Conservation (phyloP, 2,113 vertebrate species). For the Tragelaphus strepsiceros region DNA sequence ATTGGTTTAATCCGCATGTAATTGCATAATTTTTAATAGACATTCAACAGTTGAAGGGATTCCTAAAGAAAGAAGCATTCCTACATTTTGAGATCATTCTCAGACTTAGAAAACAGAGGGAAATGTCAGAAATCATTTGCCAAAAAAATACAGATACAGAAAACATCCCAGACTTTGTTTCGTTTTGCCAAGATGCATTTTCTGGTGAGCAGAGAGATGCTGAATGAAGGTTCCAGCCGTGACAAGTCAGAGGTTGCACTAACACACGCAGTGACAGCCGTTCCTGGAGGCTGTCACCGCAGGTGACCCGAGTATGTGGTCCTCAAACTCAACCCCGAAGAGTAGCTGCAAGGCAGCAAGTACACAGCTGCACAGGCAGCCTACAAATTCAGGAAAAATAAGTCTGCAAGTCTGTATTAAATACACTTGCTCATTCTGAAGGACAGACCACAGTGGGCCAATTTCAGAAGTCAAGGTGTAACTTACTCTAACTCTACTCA, state of each 20-base stretch:
- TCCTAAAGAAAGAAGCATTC: neutral
- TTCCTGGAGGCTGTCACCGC: neutral
- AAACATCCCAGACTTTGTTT: neutral
- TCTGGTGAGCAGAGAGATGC: neutral
- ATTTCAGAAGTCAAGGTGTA: neutral
- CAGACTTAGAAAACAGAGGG: neutral
- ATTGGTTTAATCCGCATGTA: neutral
- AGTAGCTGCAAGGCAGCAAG: neutral
- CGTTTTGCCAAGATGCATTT: conserved; percentile 22
- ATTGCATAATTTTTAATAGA: conserved; percentile 10
- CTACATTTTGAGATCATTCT: conserved; percentile 4
- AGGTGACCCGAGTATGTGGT: neutral
- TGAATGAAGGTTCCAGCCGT: neutral
- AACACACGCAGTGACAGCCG: neutral
- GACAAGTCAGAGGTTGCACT: neutral
- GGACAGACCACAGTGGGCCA: neutral
- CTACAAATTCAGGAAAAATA: neutral
- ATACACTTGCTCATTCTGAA: neutral
- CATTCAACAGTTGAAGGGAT: neutral
- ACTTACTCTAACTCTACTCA: neutral
- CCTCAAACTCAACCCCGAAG: neutral
- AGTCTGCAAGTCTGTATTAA: neutral
- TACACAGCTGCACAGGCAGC: neutral
- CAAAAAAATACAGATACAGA: neutral
- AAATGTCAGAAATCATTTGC: neutral